Evolutionary conservation across 1,140 invertebrate species (phyloP).

Genomic region (Megalopta genalis): DNA sequence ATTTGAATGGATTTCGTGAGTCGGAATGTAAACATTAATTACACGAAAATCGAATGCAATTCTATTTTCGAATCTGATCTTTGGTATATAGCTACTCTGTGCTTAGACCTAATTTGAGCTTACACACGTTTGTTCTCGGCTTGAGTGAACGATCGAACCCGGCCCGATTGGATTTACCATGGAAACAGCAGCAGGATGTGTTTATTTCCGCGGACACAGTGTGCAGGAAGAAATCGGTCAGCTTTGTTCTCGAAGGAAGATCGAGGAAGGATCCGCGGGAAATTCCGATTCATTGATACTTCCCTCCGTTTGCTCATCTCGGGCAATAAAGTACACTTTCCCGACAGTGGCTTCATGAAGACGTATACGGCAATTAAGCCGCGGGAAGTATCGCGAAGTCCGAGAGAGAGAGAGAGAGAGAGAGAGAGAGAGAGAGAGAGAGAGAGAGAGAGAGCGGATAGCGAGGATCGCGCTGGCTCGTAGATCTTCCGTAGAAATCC

Average conservation of each 20-base stretch:
- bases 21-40: too few species aligned
- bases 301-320: not conserved
- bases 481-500: constrained; percentile 26
- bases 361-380: constrained; percentile 13
- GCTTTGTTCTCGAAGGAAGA: not conserved
- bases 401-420: not conserved
- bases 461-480: not conserved
- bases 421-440: too few species aligned
- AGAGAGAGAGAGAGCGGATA: not conserved
- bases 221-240: not conserved
- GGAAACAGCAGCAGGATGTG: too few species aligned
- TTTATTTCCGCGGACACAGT: not conserved
- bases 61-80: too few species aligned
- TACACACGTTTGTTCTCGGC: too few species aligned
- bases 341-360: not conserved
- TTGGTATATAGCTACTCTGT: too few species aligned
- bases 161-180: too few species aligned
- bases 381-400: not conserved
- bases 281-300: constrained; percentile 4
- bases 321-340: constrained; percentile 16
- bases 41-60: too few species aligned
- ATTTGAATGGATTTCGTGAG: too few species aligned
- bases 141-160: too few species aligned
- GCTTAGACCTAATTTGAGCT: too few species aligned
- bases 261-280: not conserved